Conservation (phyloP, 2,113 vertebrate species). For the Tichodroma muraria region DNA sequence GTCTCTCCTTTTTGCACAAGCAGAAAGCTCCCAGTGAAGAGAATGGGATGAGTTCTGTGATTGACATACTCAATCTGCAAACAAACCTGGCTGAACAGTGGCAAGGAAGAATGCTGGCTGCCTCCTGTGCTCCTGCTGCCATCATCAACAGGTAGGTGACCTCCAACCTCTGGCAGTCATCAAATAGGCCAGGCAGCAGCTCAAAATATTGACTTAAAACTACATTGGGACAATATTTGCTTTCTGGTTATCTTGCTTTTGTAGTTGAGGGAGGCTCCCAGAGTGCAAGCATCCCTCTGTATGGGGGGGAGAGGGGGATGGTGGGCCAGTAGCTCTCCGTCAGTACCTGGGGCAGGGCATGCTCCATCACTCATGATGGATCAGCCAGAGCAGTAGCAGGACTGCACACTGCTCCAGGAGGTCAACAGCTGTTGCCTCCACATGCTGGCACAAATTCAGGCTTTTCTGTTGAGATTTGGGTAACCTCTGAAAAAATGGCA, state of each 20-base stretch:
- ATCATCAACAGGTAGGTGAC: slow-evolving; percentile 29
- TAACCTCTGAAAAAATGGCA: not conserved
- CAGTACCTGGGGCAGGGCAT: not conserved
- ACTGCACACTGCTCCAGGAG: not conserved
- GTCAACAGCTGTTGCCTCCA: not conserved
- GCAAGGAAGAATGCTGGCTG: not conserved
- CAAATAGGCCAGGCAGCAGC: not conserved
- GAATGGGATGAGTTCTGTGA: not conserved
- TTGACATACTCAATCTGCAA: not conserved
- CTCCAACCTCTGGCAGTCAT: not conserved
- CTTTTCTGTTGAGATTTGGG: not conserved
- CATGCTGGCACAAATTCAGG: not conserved
- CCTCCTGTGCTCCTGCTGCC: not conserved
- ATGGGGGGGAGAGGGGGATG: not conserved
- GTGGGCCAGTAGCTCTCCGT: not conserved
- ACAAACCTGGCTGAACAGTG: not conserved
- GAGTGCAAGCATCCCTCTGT: not conserved
- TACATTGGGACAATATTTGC: not conserved
- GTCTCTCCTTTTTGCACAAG: not conserved
- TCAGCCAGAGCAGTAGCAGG: not conserved
- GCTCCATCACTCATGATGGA: not conserved
- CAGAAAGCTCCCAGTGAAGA: not conserved
- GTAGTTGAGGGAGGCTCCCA: not conserved
- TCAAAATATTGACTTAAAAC: slow-evolving; percentile 39
- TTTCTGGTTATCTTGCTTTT: not conserved